Conservation (phyloP, 2,888 invertebrate genomes). For the Caenorhabditis sp. region DNA sequence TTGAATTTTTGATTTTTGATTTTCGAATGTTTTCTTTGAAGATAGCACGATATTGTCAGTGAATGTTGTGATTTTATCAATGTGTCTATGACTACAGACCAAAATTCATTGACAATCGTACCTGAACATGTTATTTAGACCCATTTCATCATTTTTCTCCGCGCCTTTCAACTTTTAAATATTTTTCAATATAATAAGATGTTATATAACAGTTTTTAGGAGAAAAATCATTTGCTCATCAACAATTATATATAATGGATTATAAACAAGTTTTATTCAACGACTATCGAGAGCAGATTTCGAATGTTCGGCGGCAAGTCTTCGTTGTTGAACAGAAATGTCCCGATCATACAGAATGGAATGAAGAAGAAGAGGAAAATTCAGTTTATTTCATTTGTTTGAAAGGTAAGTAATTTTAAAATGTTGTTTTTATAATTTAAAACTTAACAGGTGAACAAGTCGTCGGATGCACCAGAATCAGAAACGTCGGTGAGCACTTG, state of each 20-base stretch:
- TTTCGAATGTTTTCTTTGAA: too few relatives aligned
- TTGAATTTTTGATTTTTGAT: neutral
- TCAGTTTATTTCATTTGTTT: slow-evolving; percentile 32
- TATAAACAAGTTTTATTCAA: slow-evolving; percentile 21
- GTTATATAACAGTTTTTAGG: too few relatives aligned
- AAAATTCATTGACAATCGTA: too few relatives aligned
- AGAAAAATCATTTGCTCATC: too few relatives aligned
- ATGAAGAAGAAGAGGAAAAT: slow-evolving; percentile 34
- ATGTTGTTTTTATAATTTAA: neutral
- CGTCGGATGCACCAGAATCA: slow-evolving; percentile 26
- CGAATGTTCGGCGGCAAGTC: slow-evolving; percentile 24
- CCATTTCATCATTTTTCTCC: too few relatives aligned
- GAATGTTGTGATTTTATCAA: too few relatives aligned
- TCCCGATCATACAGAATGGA: slow-evolving; percentile 40
- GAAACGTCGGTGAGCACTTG: slow-evolving; percentile 17
- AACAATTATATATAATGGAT: too few relatives aligned
- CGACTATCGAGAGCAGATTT: slow-evolving; percentile 19
- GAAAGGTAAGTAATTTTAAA: slow-evolving; percentile 7
- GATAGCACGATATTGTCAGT: too few relatives aligned
- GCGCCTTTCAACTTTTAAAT: too few relatives aligned
- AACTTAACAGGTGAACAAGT: slow-evolving; percentile 9
- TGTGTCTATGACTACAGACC: too few relatives aligned
- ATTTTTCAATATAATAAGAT: too few relatives aligned
- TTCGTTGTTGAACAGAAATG: slow-evolving; percentile 49
- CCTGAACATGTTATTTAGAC: too few relatives aligned